These are phyloP conservation scores for Standfussiana lucernea DNA, from an alignment of 2,888 invertebrate species.

Conservation along the genomic window DNA sequence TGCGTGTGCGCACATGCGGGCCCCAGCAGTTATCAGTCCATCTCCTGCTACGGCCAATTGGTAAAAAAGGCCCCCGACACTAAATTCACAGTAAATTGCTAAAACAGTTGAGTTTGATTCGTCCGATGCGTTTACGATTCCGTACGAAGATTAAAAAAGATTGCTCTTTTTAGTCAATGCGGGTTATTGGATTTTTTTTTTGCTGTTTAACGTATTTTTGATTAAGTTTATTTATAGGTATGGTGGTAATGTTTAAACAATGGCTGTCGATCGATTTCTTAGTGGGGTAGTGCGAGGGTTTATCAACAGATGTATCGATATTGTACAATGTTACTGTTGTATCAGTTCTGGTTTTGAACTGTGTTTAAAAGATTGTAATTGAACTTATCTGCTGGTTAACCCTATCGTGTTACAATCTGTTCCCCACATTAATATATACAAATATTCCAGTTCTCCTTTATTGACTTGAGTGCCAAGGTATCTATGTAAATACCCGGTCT, in stretches of 20 bases:
- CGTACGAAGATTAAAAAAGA: slow-evolving; percentile 79
- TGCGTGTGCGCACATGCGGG: slow-evolving; percentile 90
- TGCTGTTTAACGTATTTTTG: slow-evolving; percentile 66
- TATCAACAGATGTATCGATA: not conserved
- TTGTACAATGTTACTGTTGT: not conserved
- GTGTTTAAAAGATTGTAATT: slow-evolving; percentile 20
- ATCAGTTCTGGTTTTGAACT: not conserved
- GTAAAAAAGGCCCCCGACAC: slow-evolving; percentile 86
- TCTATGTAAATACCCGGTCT: too few relatives aligned
- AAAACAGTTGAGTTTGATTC: slow-evolving; percentile 86
- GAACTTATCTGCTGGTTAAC: not conserved
- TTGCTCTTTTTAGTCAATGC: slow-evolving; percentile 86
- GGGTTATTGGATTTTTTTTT: slow-evolving; percentile 84
- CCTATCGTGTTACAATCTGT: not conserved
- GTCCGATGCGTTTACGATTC: slow-evolving; percentile 82
- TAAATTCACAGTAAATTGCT: slow-evolving; percentile 88
- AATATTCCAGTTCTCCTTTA: not conserved
- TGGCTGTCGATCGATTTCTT: slow-evolving; percentile 11
- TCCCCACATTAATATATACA: too few relatives aligned
- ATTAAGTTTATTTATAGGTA: slow-evolving; percentile 71
- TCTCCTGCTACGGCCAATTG: slow-evolving; percentile 86
- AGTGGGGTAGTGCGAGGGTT: not conserved
- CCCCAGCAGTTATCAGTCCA: slow-evolving; percentile 82
- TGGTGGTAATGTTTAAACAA: slow-evolving; percentile 56
- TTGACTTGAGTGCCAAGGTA: not conserved